Evolutionary conservation across 2,113 vertebrate genomes (phyloP), one percentile per base, ranked within the genome.

Genomic region (Apteryx mantelli): DNA sequence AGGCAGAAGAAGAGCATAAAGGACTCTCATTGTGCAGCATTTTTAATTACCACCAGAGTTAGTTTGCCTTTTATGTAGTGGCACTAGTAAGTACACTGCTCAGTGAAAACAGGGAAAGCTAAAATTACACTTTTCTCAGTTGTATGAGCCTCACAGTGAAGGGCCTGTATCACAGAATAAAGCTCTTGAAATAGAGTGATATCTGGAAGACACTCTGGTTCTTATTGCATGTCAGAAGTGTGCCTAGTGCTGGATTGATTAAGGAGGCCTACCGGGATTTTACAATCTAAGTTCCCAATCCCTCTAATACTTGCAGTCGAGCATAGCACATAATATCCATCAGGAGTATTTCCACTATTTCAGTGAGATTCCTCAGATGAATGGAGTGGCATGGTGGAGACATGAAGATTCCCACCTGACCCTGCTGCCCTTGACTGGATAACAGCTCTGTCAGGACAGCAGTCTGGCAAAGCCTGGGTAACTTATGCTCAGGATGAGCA

Each of bases 1-100:
- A 90, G 38, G 89, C 50, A 91, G 94, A 94, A 95, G 68, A 93
- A 4, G 14, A 71, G 52, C 60, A 68, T 46, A 94, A 88, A 82
- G 88, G 18, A 64, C 44, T 95, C 40, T 90, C 28, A 74, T 28
- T 3, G 36, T 69, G 26, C 94, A 91, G 85, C 79, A 83, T 95
- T 95, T 90, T 78, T 75, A 79, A 89, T 96, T 91, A 94, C 52
- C 1, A 1, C n/a, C 34, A 66, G 28, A 91, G 82, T 74, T 56
- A 58, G 56, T 60, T 94, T 65, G 81, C 32, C 91, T 93, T 85
- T 90, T 81, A 46, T 90, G 80, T 86, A 84, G 74, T 76, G 69
- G 66, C 80, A 88, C 22, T 46, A 66, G 83, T 79, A 95, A 95
- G 42, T 71, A 46, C 12, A 15, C 68, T 86, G 63, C 68, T 91